A percentile compares a stretch with the other conserved stretches of the same genome.
Conservation (phyloP, 30 jellyfish, hydroid and myxozoan genomes). For the Pseudorhiza aurosa region DNA sequence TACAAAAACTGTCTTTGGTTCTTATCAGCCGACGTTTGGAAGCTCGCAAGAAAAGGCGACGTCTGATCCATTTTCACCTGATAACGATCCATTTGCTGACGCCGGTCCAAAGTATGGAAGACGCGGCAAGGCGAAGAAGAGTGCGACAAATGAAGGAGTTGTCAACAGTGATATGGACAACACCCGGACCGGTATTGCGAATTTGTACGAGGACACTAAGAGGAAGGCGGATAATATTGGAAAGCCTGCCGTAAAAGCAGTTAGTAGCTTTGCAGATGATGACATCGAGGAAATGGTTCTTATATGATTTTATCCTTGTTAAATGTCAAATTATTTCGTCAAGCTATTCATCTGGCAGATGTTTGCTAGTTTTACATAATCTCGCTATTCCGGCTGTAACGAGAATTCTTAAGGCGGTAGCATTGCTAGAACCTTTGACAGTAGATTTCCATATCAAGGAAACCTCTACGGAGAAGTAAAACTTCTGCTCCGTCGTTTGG, state of each 20-base stretch:
- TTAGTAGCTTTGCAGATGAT: slow-evolving; percentile 58
- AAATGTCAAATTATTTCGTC: no score
- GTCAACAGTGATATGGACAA: background rate
- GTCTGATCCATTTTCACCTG: slow-evolving; percentile 25
- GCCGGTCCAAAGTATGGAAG: slow-evolving; percentile 59
- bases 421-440: no score
- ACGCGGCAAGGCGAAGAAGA: slow-evolving; percentile 26
- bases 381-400: no score
- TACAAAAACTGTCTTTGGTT: slow-evolving; percentile 10
- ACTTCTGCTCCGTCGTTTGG: no score
- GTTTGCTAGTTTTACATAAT: no score
- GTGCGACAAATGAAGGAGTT: slow-evolving; percentile 5
- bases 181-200: background rate
- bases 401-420: no score
- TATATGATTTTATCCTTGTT: slow-evolving; percentile 9
- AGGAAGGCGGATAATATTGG: slow-evolving; percentile 5
- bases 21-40: slow-evolving; percentile 60
- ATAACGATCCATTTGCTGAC: slow-evolving; percentile 44
- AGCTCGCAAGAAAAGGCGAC: background rate
- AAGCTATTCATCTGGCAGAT: no score
- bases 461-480: no score
- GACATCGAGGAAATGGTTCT: slow-evolving; percentile 78
- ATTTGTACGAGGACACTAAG: background rate
- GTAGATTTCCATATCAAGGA: no score
- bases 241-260: slow-evolving; percentile 27